Conservation (phyloP, 2,888 invertebrate genomes). For the Oligia strigilis region DNA sequence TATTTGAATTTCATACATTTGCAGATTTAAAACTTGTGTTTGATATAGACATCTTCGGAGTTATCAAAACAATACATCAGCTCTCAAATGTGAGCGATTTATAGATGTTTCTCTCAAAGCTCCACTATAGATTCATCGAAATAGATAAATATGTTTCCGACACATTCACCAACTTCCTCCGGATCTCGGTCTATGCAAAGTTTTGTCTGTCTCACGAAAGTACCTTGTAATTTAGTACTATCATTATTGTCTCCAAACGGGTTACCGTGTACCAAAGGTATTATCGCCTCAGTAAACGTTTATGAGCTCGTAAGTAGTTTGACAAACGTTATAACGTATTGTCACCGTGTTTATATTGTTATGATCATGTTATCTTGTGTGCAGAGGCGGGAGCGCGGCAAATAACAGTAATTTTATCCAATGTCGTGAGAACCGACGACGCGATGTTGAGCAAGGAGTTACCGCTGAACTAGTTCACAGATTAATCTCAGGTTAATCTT, state of each 20-base stretch:
- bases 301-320: slow-evolving; percentile 57
- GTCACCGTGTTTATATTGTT: slow-evolving; percentile 65
- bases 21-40: neutral
- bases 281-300: slow-evolving; percentile 54
- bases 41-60: neutral
- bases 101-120: slow-evolving; percentile 30
- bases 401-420: slow-evolving; percentile 88
- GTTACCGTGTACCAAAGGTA: slow-evolving; percentile 51
- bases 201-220: slow-evolving; percentile 22
- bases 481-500: slow-evolving; percentile 83
- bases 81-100: slow-evolving; percentile 26
- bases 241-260: slow-evolving; percentile 45
- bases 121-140: slow-evolving; percentile 20
- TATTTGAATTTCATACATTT: neutral
- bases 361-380: slow-evolving; percentile 72
- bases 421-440: slow-evolving; percentile 87
- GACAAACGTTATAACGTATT: slow-evolving; percentile 64
- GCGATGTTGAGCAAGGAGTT: slow-evolving; percentile 81
- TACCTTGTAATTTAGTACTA: slow-evolving; percentile 38
- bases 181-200: slow-evolving; percentile 45
- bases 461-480: slow-evolving; percentile 86
- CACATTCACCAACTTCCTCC: slow-evolving; percentile 40
- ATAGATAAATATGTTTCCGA: slow-evolving; percentile 44
- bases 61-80: slow-evolving; percentile 23
- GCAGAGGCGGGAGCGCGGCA: slow-evolving; percentile 63